Evolutionary conservation across 2,797 vertebrate species (phyloP), one percentile per base, ranked within the genome.

Genomic region (Ctenosaura bakeri): DNA sequence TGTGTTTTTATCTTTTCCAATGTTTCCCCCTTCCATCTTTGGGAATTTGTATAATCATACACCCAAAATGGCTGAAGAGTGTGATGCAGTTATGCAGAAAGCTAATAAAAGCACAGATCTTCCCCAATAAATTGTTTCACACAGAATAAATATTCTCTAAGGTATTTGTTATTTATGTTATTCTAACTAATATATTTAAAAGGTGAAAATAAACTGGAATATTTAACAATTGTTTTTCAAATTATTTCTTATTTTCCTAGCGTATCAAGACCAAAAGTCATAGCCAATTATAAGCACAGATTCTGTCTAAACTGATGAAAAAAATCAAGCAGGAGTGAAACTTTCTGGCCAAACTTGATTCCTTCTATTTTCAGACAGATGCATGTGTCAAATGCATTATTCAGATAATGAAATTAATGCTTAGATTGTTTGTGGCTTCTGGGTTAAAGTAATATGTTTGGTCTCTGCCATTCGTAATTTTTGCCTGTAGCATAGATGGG

Each of bases 321-420:
- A 62, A 78, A 69, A 74, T 79, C 76, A 13, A 80, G 76, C 32
- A 89, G 42, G 14, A 85, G 26, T 85, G 42, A 73, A 77, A 78
- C 66, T 86, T 66, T 87, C 59, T 81, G 35, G 46, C 24, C 42
- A 74, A 66, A 83, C 38, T 35, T 4, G 74, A 50, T 83, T 74
- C 13, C 12, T 6, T 50, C 12, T 83, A 26, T 35, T 46, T 89
- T 87, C 76, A 85, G 24, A 86, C 38, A 38, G 56, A 77, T 81
- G 83, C 85, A 54, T 14, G 42, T 64, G 71, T n/a, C 56, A 76
- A 85, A 69, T 83, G 29, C 12, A 86, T 89, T 81, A 74, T 77
- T 50, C 32, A 92, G 46, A n/a, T 78, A 85, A 77, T 66, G 24
- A n/a, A 79, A 38, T 85, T 64, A 87, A 54, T 80, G 59, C 56